Evolutionary conservation across 2,888 invertebrate species (phyloP).

Genomic region (Frankliniella intonsa): DNA sequence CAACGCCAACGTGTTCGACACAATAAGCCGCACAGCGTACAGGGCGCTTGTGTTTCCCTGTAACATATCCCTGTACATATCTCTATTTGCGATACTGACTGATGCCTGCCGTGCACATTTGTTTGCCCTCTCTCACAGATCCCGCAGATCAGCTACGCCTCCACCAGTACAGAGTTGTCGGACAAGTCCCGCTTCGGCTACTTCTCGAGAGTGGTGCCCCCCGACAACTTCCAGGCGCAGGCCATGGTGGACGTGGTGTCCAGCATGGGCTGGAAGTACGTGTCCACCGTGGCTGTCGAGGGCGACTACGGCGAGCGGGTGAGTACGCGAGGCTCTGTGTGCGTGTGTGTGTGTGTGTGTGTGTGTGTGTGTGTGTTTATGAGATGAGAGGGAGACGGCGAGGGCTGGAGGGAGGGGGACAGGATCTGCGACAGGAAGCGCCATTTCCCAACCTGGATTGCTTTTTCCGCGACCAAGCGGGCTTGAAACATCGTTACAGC

Average conservation of each 20-base stretch:
- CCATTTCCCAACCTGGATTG: background rate
- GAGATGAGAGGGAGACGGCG: background rate
- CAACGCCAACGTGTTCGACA: too few species aligned
- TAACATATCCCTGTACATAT: too few species aligned
- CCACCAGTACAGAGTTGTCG: conserved; percentile 69
- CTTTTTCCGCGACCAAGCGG: background rate
- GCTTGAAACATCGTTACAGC: too few species aligned
- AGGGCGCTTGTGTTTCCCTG: too few species aligned
- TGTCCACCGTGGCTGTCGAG: conserved; percentile 69
- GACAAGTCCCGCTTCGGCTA: conserved; percentile 70
- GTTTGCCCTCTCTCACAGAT: conserved; percentile 47
- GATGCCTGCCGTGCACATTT: too few species aligned
- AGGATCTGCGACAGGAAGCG: background rate
- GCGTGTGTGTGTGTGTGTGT: background rate
- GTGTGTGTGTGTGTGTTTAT: background rate
- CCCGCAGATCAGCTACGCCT: conserved; percentile 70
- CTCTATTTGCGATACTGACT: too few species aligned
- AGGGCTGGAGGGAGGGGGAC: background rate
- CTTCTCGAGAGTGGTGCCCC: conserved; percentile 72
- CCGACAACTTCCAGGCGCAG: conserved; percentile 71
- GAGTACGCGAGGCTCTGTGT: background rate
- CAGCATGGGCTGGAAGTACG: conserved; percentile 72
- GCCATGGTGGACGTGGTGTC: conserved; percentile 64
- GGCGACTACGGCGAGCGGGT: conserved; percentile 51
- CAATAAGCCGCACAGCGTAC: too few species aligned